phyloP scores from a whole-genome alignment of 2,113 vertebrate genomes.

The Euleptes europaea region DNA sequence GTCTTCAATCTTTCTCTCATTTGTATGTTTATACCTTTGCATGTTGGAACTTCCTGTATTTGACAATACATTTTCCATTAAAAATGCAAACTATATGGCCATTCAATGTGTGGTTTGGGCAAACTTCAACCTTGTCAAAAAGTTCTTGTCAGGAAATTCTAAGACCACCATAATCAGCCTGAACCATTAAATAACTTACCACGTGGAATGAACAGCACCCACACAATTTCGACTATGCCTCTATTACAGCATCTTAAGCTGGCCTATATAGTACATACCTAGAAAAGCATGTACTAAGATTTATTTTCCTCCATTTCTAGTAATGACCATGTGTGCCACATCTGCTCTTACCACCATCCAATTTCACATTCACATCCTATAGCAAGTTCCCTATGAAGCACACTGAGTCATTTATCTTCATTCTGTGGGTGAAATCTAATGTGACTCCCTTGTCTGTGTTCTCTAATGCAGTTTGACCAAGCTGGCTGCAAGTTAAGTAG shows the following conservation, averaged over 20 bases:
- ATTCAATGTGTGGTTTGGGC: no score
- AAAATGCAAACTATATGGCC: no score
- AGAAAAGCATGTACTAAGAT: slow-evolving; percentile 37
- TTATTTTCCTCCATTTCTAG: slow-evolving; percentile 50
- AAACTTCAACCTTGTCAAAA: no score
- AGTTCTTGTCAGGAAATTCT: no score
- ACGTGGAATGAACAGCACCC: not conserved
- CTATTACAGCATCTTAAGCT: not conserved
- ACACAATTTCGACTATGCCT: not conserved
- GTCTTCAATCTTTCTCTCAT: no score
- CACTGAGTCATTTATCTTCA: slow-evolving; percentile 75
- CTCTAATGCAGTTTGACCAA: slow-evolving; percentile 49
- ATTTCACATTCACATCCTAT: slow-evolving; percentile 58
- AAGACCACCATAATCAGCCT: no score
- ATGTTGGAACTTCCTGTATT: no score
- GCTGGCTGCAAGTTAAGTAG: slow-evolving; percentile 52
- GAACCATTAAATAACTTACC: not conserved
- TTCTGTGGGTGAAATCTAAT: slow-evolving; percentile 66
- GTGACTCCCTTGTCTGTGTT: slow-evolving; percentile 58
- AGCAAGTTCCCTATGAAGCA: slow-evolving; percentile 43
- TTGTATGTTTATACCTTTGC: no score
- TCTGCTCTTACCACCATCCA: slow-evolving; percentile 29
- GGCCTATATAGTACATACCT: not conserved
- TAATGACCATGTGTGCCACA: slow-evolving; percentile 26
- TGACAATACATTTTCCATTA: no score